Conservation (phyloP, 2,888 invertebrate genomes). For the Beris morrisii region DNA sequence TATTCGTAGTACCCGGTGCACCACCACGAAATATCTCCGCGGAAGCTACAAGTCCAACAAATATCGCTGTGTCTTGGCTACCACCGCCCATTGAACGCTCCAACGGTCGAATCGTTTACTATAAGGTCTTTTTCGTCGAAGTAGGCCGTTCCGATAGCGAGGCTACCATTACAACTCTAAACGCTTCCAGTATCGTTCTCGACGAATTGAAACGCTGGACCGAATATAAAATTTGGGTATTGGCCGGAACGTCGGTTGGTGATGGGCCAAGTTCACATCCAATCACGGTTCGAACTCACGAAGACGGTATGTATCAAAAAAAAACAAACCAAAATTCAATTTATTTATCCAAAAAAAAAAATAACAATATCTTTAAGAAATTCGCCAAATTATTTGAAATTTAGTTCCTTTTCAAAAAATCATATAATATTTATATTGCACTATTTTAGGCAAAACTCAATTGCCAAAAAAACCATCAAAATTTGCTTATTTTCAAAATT, state of each 20-base stretch:
- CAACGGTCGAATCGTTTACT: slow-evolving; percentile 92
- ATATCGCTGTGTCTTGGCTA: slow-evolving; percentile 88
- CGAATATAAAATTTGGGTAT: slow-evolving; percentile 94
- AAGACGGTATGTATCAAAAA: slow-evolving; percentile 89
- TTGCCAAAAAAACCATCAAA: too few species aligned
- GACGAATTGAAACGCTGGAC: slow-evolving; percentile 94
- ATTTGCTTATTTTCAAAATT: too few species aligned
- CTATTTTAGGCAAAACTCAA: too few species aligned
- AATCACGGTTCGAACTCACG: slow-evolving; percentile 90
- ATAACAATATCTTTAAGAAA: too few species aligned
- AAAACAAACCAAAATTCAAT: too few species aligned
- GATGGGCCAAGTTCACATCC: slow-evolving; percentile 93
- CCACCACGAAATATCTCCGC: slow-evolving; percentile 94
- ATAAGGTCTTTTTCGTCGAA: slow-evolving; percentile 90
- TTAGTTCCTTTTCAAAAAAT: too few species aligned
- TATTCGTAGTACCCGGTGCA: slow-evolving; percentile 86
- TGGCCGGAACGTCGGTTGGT: slow-evolving; percentile 94
- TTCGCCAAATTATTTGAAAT: too few species aligned
- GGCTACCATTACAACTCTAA: slow-evolving; percentile 77
- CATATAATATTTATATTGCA: too few species aligned
- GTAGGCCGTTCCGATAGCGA: slow-evolving; percentile 82
- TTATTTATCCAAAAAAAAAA: too few species aligned
- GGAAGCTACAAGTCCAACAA: slow-evolving; percentile 83
- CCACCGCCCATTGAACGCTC: slow-evolving; percentile 89
- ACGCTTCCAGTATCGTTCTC: slow-evolving; percentile 77